Conservation (phyloP, 2,113 vertebrate species). For the Candoia aspera region DNA sequence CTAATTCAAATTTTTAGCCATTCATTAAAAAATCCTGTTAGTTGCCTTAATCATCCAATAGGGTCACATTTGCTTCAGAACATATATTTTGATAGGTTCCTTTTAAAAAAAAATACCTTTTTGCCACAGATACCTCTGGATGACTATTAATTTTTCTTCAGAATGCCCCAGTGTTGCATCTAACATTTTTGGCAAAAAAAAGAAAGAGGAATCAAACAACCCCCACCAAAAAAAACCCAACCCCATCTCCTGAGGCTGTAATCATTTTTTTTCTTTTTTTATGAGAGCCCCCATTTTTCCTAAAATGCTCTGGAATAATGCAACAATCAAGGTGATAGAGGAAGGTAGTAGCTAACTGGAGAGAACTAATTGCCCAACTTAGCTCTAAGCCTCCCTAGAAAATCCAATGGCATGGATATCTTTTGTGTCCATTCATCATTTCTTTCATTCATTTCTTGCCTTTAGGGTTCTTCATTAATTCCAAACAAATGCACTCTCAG, state of each 20-base stretch:
- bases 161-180: not conserved
- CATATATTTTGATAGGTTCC: not conserved
- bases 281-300: not conserved
- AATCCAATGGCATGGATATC: not conserved
- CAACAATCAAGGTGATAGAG: not conserved
- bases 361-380: not conserved
- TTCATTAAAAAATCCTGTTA: not conserved
- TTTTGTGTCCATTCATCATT: not conserved
- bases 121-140: not conserved
- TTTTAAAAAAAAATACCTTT: not conserved
- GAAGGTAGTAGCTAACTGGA: not conserved
- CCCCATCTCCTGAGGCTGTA: not conserved
- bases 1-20: not conserved
- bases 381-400: not conserved
- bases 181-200: not conserved
- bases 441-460: not conserved
- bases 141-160: not conserved
- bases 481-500: not conserved
- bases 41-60: not conserved
- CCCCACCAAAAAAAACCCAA: not conserved
- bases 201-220: no score
- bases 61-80: not conserved
- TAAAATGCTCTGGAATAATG: not conserved
- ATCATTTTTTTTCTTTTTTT: not conserved
- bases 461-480: not conserved